phyloP scores from a whole-genome alignment of 2,113 vertebrate species.

The Percina caprodes region DNA sequence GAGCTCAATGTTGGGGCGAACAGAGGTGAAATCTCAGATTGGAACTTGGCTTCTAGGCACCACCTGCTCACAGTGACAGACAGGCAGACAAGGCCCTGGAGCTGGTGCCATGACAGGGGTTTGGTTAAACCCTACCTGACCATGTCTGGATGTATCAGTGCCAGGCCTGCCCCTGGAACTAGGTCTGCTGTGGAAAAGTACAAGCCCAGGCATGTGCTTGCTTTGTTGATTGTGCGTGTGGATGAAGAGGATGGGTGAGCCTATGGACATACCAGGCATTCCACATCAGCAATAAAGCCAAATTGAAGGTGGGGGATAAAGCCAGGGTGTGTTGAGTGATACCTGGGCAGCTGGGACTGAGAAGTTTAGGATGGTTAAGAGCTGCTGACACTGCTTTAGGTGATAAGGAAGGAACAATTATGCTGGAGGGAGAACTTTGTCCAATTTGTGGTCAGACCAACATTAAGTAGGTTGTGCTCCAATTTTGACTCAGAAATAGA shows the following conservation, averaged over 20 bases:
- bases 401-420: constrained; percentile 46
- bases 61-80: constrained; percentile 67
- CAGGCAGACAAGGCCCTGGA: constrained; percentile 27
- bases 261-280: constrained; percentile 80
- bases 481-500: constrained; percentile 51
- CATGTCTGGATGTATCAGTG: constrained; percentile 56
- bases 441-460: constrained; percentile 50
- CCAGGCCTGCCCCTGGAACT: constrained; percentile 48
- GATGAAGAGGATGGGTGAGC: constrained; percentile 67
- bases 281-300: constrained; percentile 77
- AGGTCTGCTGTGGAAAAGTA: constrained; percentile 54
- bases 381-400: constrained; percentile 42
- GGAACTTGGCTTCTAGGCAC: constrained; percentile 50
- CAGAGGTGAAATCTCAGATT: constrained; percentile 60
- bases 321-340: constrained; percentile 74
- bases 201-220: constrained; percentile 61
- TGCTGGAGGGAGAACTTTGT: constrained; percentile 35
- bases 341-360: constrained; percentile 65
- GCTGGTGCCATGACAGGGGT: constrained; percentile 42
- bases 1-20: constrained; percentile 33
- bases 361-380: constrained; percentile 43
- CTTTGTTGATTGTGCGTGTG: constrained; percentile 66
- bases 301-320: constrained; percentile 73
- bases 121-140: constrained; percentile 65
- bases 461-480: constrained; percentile 41